These are phyloP conservation scores for Sesamia nonagrioides DNA, from an alignment of 1,140 invertebrate species.

Conservation along the genomic window DNA sequence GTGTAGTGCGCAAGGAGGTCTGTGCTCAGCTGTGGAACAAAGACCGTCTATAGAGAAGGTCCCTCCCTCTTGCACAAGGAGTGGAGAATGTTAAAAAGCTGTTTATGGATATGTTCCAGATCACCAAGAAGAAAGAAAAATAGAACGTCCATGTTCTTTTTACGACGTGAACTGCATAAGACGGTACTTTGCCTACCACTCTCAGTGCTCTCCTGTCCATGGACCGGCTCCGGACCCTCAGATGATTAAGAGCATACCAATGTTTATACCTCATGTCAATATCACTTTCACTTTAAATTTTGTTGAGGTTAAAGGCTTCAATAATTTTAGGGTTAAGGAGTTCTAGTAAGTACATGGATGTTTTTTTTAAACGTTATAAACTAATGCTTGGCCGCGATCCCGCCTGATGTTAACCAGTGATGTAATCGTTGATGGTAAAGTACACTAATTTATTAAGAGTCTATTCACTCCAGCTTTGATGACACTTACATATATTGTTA, in stretches of 20 bases:
- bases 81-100: no score
- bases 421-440: no score
- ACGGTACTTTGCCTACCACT: slow-evolving; percentile 5
- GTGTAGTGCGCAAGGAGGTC: no score
- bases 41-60: no score
- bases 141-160: slow-evolving; percentile 1
- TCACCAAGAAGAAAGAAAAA: background rate
- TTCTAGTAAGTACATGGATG: slow-evolving; percentile 49
- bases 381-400: no score
- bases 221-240: slow-evolving; percentile 3
- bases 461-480: no score
- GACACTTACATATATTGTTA: background rate
- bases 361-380: no score
- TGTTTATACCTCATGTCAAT: slow-evolving; percentile 7
- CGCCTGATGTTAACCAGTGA: no score
- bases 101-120: no score
- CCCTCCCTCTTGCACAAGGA: no score
- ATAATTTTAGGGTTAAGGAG: slow-evolving; percentile 10
- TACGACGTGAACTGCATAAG: slow-evolving; percentile 26
- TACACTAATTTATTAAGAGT: no score
- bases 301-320: background rate
- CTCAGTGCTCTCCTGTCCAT: background rate
- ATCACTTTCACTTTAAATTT: background rate
- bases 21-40: no score
- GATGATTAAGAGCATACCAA: background rate